phyloP scores from a whole-genome alignment of 2,888 invertebrate species.

The Dryococelus australis region DNA sequence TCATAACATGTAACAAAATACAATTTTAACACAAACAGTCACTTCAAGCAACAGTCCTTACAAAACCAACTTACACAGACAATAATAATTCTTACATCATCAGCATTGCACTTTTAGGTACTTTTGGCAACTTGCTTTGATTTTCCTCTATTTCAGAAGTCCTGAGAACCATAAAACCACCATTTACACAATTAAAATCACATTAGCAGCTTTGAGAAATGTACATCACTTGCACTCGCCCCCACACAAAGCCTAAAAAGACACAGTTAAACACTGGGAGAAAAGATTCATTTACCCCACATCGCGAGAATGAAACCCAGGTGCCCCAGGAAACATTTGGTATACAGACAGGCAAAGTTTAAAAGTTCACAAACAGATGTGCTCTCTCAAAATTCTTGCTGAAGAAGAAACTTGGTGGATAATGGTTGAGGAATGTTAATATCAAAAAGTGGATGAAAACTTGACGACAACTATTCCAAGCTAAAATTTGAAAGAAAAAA shows the following conservation, averaged over 20 bases:
- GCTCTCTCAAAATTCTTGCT: slow-evolving; percentile 32
- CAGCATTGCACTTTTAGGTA: slow-evolving; percentile 31
- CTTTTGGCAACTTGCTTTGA: slow-evolving; percentile 32
- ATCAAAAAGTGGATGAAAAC: slow-evolving; percentile 38
- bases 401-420: slow-evolving; percentile 26
- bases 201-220: not conserved
- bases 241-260: not conserved
- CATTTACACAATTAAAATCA: slow-evolving; percentile 4
- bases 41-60: not conserved
- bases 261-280: not conserved
- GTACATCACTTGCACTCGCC: not conserved
- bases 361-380: slow-evolving; percentile 37
- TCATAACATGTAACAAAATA: not conserved
- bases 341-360: slow-evolving; percentile 32
- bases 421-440: slow-evolving; percentile 38
- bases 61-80: not conserved
- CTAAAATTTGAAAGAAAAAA: slow-evolving; percentile 22
- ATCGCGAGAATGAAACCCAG: not conserved
- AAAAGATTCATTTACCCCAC: slow-evolving; percentile 1
- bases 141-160: not conserved
- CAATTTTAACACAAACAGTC: not conserved
- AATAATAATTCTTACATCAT: not conserved
- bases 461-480: slow-evolving; percentile 32
- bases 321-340: slow-evolving; percentile 22
- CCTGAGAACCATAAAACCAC: not conserved